Percentiles rank a stretch among this genome's conserved stretches.
phyloP scores from a whole-genome alignment of 1,140 invertebrate species.

The Aphelenchoides besseyi region DNA sequence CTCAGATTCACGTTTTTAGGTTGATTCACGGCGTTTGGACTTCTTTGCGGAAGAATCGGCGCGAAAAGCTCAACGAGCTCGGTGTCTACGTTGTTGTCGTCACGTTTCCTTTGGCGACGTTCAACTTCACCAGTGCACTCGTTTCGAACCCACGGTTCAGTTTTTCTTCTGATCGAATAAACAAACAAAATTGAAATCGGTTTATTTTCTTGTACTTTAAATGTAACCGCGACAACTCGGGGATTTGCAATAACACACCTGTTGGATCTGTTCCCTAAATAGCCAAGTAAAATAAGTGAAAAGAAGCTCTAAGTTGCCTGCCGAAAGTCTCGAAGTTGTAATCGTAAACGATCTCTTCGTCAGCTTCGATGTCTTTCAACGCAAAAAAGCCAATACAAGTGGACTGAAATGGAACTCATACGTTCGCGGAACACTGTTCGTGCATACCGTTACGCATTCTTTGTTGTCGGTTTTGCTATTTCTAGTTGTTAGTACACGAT shows the following conservation, averaged over 20 bases:
- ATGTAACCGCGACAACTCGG: background rate
- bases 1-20: background rate
- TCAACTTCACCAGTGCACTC: slow-evolving; percentile 12
- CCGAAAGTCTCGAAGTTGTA: background rate
- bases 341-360: background rate
- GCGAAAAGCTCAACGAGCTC: background rate
- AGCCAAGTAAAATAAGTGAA: background rate
- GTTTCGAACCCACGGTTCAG: slow-evolving; percentile 22
- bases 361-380: background rate
- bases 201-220: background rate
- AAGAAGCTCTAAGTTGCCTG: background rate
- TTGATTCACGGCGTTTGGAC: slow-evolving; percentile 7
- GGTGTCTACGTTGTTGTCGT: background rate
- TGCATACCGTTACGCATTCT: background rate
- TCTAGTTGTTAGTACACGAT: background rate
- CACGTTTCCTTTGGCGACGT: slow-evolving; percentile 3
- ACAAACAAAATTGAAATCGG: background rate
- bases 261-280: background rate
- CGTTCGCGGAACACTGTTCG: background rate
- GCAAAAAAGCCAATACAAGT: background rate
- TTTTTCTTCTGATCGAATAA: slow-evolving; percentile 12
- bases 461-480: background rate
- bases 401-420: background rate
- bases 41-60: slow-evolving; percentile 7
- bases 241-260: background rate